Base-by-base conservation (phyloP, 2,797 vertebrate genomes). In the Gallirallus australis region DNA sequence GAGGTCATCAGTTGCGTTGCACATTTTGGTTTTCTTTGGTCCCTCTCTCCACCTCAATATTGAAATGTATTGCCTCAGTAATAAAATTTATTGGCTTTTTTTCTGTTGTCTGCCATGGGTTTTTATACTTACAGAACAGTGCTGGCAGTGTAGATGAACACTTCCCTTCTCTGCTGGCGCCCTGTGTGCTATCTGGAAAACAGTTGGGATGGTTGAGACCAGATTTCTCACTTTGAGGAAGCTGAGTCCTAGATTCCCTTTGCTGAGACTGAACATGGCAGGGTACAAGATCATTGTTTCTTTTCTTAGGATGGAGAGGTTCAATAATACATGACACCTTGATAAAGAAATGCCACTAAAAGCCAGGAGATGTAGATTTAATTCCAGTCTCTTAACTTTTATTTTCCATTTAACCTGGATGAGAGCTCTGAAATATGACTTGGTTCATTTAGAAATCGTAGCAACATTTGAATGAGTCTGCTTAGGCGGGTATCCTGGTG, bases 391-490 rank as follows among this genome's bases (percentile, higher is more conserved):
- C 39, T 45, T 85, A 57, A 40, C 59, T 75, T 57, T 69, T 54
- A 9, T 78, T 92, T 90, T 81, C 25, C 17, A 3, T 79, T 81
- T 72, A 75, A 63, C 47, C 39, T 77, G 39, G 31, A 27, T 15
- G 7, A 39, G 35, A 48, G 15, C 84, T 89, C 63, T 89, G 59
- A 86, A 94, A 82, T 33, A 23, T 42, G 35, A n/a, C 60, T 52
- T 95, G 37, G 9, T 80, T 94, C 87, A n/a, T 63, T 90, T 69
- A 80, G 64, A 88, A 80, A 52, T 86, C 37, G 78, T 73, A 52
- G 18, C 17, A 59, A 27, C 7, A 10, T 12, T 80, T 61, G 25
- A 71, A 47, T 42, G n/a, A 18, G 12, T 73, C 42, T 80, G 68
- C 64, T 86, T 33, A 37, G 14, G 31, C 47, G 19, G 11, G 17